Evolutionary conservation across 1,140 invertebrate species (phyloP).

Genomic region (Diorhabda sublineata): DNA sequence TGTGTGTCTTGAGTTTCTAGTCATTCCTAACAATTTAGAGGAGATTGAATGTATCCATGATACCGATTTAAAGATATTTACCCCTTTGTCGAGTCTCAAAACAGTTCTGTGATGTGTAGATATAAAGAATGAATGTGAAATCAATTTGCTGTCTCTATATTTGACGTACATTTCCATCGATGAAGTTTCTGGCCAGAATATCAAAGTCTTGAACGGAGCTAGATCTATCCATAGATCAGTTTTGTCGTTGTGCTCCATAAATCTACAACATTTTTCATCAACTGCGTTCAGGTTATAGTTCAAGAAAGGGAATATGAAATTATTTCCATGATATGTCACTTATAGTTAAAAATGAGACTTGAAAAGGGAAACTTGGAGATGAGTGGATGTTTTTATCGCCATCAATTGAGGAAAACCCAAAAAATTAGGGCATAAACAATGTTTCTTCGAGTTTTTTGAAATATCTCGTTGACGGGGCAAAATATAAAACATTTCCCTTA

Average conservation of each 20-base stretch:
- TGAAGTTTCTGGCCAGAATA: slow-evolving; percentile 79
- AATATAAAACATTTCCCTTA: no score
- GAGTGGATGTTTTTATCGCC: no score
- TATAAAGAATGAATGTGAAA: slow-evolving; percentile 74
- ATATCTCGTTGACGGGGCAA: no score
- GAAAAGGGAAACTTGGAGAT: no score
- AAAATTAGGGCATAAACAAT: no score
- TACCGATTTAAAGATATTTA: slow-evolving; percentile 42
- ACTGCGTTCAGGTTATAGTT: neutral
- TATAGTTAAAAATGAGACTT: no score
- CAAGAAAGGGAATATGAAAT: neutral
- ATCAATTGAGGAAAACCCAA: no score
- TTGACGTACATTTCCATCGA: slow-evolving; percentile 78
- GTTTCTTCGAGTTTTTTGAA: no score
- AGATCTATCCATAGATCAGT: slow-evolving; percentile 81
- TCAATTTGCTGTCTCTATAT: slow-evolving; percentile 68
- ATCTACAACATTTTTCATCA: slow-evolving; percentile 46
- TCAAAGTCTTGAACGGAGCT: slow-evolving; percentile 60
- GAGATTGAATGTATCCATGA: no score
- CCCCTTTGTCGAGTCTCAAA: slow-evolving; percentile 78
- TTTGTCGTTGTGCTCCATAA: slow-evolving; percentile 81
- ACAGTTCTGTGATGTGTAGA: slow-evolving; percentile 66
- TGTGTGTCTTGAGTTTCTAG: no score
- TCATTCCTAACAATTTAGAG: no score
- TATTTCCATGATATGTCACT: no score